Base-by-base conservation (phyloP, 1,140 invertebrate genomes). In the Diorhabda elongata region DNA sequence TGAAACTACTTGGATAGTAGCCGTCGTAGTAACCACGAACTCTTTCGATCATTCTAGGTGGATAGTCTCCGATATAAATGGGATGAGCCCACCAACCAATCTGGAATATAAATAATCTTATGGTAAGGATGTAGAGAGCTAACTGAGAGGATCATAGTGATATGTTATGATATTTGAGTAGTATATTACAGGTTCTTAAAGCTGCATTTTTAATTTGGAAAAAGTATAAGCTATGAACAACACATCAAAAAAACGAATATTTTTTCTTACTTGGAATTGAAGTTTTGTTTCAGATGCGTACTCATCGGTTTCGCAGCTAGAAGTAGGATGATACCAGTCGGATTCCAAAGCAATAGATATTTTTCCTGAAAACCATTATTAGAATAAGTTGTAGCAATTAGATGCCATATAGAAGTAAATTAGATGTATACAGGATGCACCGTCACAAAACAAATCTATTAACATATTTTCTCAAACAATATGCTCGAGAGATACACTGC, bases 81-180 rank as follows among this genome's bases (percentile, higher is more conserved):
- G 90, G 91, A 76, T 90, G 86, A 0, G 61, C 59, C 52, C 26
- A 61, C 59, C 59, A 61, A 43, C 59, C 59, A 41, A 61, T 7
- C 59, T 61, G n/a, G 42, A 61, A 61, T 61, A 42, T 41, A 61
- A 4, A 61, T 41, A 7, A 7, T 42, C 5, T 9, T 58, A n/a
- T 4, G 9, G 0, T 4, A 11, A 2, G n/a, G 3, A n/a, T 26
- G 6, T 9, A 2, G 9, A 11, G 9, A 58, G 9, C 26, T 4
- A 3, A 11, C 0, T 58, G n/a, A 2, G 4, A 58, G 57, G 6
- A 58, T 5, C 57, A 26, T 26, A 26, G 26, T 26, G 26, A 26
- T 26, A 26, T 26, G 26, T 26, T 58, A 6, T 4, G n/a, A 58
- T 26, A 61, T 61, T 42, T 43, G 5, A 61, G 26, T 61, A 26